Conservation (phyloP, 2,888 invertebrate genomes). For the Orthosia gothica region DNA sequence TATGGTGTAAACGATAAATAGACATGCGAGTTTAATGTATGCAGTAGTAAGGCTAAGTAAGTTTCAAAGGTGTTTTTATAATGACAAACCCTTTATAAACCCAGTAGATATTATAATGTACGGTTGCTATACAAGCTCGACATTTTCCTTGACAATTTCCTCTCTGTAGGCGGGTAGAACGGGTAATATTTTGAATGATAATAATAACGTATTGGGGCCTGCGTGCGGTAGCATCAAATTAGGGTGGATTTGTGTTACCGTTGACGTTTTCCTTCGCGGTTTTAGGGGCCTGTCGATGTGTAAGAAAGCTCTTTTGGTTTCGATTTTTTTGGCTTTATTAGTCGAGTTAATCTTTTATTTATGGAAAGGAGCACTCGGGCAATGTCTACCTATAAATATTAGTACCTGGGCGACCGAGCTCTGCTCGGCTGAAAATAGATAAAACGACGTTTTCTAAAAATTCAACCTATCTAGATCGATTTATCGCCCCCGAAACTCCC, state of each 20-base stretch:
- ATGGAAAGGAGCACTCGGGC: too few species aligned
- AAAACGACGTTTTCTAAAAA: too few species aligned
- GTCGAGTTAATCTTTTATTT: background rate
- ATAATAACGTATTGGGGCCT: slow-evolving; percentile 82
- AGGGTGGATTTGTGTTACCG: slow-evolving; percentile 78
- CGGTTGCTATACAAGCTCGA: slow-evolving; percentile 19
- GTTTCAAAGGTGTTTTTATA: background rate
- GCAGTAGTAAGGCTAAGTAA: background rate
- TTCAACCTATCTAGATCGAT: too few species aligned
- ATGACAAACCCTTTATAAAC: slow-evolving; percentile 1
- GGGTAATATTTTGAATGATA: slow-evolving; percentile 76
- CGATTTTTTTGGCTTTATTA: background rate
- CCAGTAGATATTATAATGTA: slow-evolving; percentile 15
- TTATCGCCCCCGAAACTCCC: too few species aligned
- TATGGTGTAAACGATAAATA: too few species aligned
- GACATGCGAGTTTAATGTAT: background rate
- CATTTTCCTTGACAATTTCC: slow-evolving; percentile 66
- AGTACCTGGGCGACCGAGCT: too few species aligned
- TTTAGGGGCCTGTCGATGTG: slow-evolving; percentile 65
- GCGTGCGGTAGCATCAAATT: slow-evolving; percentile 83
- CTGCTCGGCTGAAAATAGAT: too few species aligned
- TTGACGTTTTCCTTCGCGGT: slow-evolving; percentile 72
- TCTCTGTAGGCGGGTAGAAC: slow-evolving; percentile 72
- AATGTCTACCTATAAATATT: too few species aligned
- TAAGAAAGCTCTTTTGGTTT: slow-evolving; percentile 15